Percentiles rank a stretch among this genome's conserved stretches.
Conservation (phyloP, 1,140 invertebrate genomes). For the Brachionus manjavacas region DNA sequence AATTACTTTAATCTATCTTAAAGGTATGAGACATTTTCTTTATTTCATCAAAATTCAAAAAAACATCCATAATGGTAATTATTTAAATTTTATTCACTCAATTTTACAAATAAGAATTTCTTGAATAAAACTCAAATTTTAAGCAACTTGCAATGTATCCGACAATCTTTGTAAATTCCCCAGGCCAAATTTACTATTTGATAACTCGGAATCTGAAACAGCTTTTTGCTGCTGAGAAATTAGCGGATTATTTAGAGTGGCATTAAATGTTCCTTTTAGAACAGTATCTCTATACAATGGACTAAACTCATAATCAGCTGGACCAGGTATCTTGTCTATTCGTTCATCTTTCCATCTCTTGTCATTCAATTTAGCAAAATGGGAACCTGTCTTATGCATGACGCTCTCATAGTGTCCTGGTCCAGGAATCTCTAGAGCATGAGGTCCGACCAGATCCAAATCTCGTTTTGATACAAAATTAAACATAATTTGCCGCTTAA, state of each 20-base stretch:
- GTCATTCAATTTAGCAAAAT: slow-evolving; percentile 13
- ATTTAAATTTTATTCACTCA: neutral
- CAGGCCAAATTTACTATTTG: slow-evolving; percentile 28
- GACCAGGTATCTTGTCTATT: slow-evolving; percentile 14
- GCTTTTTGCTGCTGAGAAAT: slow-evolving; percentile 8
- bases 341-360: neutral
- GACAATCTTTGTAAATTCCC: neutral
- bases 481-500: slow-evolving; percentile 52
- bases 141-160: slow-evolving; percentile 16
- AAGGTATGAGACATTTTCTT: neutral
- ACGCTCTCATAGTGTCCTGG: slow-evolving; percentile 52
- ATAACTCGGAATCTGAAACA: neutral
- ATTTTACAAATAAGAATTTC: neutral
- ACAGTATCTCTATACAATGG: slow-evolving; percentile 56
- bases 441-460: slow-evolving; percentile 47
- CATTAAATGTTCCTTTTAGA: slow-evolving; percentile 56
- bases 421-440: slow-evolving; percentile 51
- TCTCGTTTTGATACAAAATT: slow-evolving; percentile 45
- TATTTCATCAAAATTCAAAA: neutral
- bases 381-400: neutral
- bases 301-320: slow-evolving; percentile 45
- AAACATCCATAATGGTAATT: neutral
- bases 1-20: neutral
- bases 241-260: slow-evolving; percentile 56
- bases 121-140: slow-evolving; percentile 1